phyloP scores from a whole-genome alignment of 2,888 invertebrate species.

The Gymnoscelis rufifasciata region DNA sequence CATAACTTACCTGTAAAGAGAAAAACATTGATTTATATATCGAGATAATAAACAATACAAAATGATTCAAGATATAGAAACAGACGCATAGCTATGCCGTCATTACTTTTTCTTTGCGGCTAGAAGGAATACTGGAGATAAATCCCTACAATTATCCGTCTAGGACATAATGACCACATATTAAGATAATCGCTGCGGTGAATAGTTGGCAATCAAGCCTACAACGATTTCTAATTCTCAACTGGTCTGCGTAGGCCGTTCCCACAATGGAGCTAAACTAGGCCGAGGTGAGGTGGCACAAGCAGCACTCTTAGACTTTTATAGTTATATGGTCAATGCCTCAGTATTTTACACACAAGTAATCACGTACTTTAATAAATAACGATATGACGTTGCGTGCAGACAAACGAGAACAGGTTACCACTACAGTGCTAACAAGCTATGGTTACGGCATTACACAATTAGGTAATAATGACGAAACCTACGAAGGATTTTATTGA shows the following conservation, averaged over 20 bases:
- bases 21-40: conserved; percentile 23
- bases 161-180: conserved; percentile 62
- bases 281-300: conserved; percentile 17
- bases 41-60: neutral
- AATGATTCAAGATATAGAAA: conserved; percentile 7
- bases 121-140: conserved; percentile 26
- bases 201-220: conserved; percentile 40
- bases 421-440: conserved; percentile 24
- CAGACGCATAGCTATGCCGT: conserved; percentile 16
- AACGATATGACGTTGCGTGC: conserved; percentile 22
- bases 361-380: conserved; percentile 15
- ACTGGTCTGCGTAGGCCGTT: conserved; percentile 26
- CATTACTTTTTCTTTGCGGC: conserved; percentile 24
- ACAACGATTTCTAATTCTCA: conserved; percentile 51
- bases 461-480: conserved; percentile 27
- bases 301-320: conserved; percentile 5
- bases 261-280: conserved; percentile 17
- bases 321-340: conserved; percentile 12
- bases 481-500: too few species aligned
- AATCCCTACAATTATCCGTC: conserved; percentile 47
- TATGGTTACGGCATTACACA: conserved; percentile 28
- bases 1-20: conserved; percentile 51
- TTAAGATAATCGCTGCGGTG: conserved; percentile 59
- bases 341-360: neutral
- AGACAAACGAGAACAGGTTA: conserved; percentile 24